phyloP scores from a whole-genome alignment of 2,888 invertebrate genomes.

The Drosophila kambysellisi region DNA sequence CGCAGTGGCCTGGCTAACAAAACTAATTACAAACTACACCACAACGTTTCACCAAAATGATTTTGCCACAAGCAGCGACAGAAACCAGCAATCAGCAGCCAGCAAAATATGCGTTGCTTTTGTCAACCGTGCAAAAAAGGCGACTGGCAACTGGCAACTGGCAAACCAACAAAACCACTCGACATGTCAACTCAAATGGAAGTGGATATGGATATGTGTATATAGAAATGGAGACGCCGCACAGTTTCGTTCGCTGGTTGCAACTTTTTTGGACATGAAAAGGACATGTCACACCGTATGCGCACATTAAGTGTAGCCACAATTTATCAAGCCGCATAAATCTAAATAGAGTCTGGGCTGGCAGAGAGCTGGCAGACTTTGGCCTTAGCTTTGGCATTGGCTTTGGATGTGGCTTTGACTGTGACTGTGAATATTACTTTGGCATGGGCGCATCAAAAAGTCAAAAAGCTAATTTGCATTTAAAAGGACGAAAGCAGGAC shows the following conservation, averaged over 20 bases:
- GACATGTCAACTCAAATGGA: conserved; percentile 77
- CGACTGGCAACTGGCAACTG: conserved; percentile 38
- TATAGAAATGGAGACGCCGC: conserved; percentile 12
- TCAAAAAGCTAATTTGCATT: conserved; percentile 82
- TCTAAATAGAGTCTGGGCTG: conserved; percentile 77
- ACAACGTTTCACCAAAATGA: conserved; percentile 64
- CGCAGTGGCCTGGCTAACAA: conserved; percentile 35
- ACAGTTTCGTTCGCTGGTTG: conserved; percentile 14
- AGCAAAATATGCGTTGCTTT: conserved; percentile 55
- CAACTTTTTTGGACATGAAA: conserved; percentile 78
- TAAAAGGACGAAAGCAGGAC: conserved; percentile 67
- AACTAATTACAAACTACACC: conserved; percentile 75
- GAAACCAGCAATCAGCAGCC: conserved; percentile 24
- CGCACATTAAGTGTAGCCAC: conserved; percentile 79
- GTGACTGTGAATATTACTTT: conserved; percentile 17
- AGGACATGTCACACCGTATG: conserved; percentile 80
- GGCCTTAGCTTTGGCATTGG: conserved; percentile 21
- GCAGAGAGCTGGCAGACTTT: conserved; percentile 44
- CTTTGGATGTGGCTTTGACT: conserved; percentile 7
- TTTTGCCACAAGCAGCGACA: conserved; percentile 45
- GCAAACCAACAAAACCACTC: conserved; percentile 75
- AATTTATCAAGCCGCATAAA: conserved; percentile 80
- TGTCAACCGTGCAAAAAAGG: conserved; percentile 70
- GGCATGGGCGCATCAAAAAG: conserved; percentile 73
- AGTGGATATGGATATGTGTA: conserved; percentile 32